A percentile compares a stretch with the other conserved stretches of the same genome.
Evolutionary conservation across 2,888 invertebrate species (phyloP).

Genomic region (Caenorhabditis sp.): DNA sequence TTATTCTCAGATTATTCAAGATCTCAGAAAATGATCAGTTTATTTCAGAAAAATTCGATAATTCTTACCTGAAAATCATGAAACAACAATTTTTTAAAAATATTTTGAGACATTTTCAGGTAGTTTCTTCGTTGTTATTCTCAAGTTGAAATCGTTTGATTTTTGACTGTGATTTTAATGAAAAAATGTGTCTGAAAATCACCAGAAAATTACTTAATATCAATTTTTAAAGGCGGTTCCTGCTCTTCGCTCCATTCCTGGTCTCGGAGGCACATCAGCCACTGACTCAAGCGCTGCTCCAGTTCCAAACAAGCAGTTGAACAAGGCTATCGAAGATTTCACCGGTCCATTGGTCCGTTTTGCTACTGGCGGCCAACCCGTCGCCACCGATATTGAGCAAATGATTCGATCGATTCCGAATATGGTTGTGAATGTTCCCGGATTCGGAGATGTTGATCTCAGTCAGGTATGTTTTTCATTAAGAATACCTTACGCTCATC

Average conservation of each 20-base stretch:
- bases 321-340: constrained; percentile 59
- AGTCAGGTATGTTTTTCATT: constrained; percentile 53
- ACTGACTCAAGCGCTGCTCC: constrained; percentile 25
- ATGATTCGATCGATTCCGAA: constrained; percentile 65
- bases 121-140: too few species aligned
- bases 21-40: too few species aligned
- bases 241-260: constrained; percentile 56
- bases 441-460: constrained; percentile 66
- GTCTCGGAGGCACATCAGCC: constrained; percentile 21
- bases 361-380: constrained; percentile 60
- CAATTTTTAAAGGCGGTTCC: constrained; percentile 46
- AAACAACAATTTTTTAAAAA: too few species aligned
- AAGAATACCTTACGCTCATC: constrained; percentile 3
- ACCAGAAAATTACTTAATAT: too few species aligned
- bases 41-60: too few species aligned
- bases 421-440: constrained; percentile 68
- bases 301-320: constrained; percentile 43
- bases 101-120: too few species aligned
- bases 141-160: too few species aligned
- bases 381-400: constrained; percentile 55
- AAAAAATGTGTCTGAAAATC: too few species aligned
- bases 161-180: too few species aligned
- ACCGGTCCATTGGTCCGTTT: constrained; percentile 62
- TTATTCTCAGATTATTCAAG: too few species aligned
- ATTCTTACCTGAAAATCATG: too few species aligned